These are phyloP conservation scores for Thripadectes ignobilis DNA, from an alignment of 2,797 vertebrate genomes.

Conservation along the genomic window DNA sequence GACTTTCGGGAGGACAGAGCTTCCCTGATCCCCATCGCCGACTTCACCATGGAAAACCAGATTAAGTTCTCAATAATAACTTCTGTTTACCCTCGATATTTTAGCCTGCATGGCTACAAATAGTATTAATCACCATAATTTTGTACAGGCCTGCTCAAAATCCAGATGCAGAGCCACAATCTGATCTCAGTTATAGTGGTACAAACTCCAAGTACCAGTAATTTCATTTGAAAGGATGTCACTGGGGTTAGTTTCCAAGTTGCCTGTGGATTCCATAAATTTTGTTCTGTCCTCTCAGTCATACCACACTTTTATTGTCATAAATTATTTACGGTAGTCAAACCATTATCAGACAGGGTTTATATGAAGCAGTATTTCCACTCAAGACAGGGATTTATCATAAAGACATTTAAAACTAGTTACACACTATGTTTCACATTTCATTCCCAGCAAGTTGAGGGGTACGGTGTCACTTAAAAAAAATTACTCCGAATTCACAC, in stretches of 20 bases:
- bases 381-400: neutral
- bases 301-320: neutral
- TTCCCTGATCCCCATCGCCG: neutral
- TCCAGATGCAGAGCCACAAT: conserved; percentile 48
- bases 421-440: neutral
- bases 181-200: conserved; percentile 25
- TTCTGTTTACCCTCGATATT: conserved; percentile 49
- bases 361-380: neutral
- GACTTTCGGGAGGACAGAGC: neutral
- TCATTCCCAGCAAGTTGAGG: neutral
- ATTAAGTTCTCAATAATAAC: conserved; percentile 39
- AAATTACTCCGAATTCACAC: neutral
- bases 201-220: conserved; percentile 24
- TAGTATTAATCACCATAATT: conserved; percentile 52
- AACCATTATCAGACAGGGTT: neutral
- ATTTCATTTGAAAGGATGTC: conserved; percentile 55
- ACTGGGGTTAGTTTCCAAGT: neutral
- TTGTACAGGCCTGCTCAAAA: conserved; percentile 35
- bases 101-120: conserved; percentile 38
- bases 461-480: neutral
- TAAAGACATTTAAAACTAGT: neutral
- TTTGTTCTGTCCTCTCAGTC: neutral
- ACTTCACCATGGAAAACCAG: conserved; percentile 7
- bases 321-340: neutral
- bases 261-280: neutral